A percentile compares a stretch with the other conserved stretches of the same genome.
Conservation (phyloP, 2,888 invertebrate species). For the Polia nebulosa region DNA sequence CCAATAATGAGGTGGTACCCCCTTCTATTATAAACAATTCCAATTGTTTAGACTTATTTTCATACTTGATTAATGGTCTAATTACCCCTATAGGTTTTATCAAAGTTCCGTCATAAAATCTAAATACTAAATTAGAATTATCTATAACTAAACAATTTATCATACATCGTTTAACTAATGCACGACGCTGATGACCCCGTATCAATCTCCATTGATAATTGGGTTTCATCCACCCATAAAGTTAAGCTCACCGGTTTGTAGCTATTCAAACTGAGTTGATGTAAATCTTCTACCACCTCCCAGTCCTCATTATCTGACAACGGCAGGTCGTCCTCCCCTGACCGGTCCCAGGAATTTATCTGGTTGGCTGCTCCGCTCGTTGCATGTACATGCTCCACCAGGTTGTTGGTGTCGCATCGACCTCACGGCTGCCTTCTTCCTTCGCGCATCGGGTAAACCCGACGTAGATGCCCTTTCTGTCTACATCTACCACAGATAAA, state of each 20-base stretch:
- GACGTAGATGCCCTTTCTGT: slow-evolving; percentile 37
- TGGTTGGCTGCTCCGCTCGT: background rate
- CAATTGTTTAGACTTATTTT: background rate
- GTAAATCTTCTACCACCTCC: slow-evolving; percentile 22
- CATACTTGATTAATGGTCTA: slow-evolving; percentile 33
- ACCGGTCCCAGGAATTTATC: background rate
- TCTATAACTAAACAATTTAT: slow-evolving; percentile 26
- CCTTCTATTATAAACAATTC: slow-evolving; percentile 47
- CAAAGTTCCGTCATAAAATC: slow-evolving; percentile 48
- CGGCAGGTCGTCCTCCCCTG: slow-evolving; percentile 23
- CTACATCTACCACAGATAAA: slow-evolving; percentile 38
- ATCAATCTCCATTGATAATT: slow-evolving; percentile 62
- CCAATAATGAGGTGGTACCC: slow-evolving; percentile 50
- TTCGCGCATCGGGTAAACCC: slow-evolving; percentile 26
- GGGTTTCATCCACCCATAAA: slow-evolving; percentile 36
- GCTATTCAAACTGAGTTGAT: slow-evolving; percentile 44
- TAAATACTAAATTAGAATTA: slow-evolving; percentile 24
- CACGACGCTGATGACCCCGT: slow-evolving; percentile 64
- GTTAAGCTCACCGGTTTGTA: slow-evolving; percentile 57
- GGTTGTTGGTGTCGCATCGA: background rate
- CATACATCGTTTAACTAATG: slow-evolving; percentile 56
- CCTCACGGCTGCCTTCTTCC: background rate
- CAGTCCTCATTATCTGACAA: background rate
- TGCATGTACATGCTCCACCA: background rate
- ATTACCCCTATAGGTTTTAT: slow-evolving; percentile 52